phyloP scores from a whole-genome alignment of 2,888 invertebrate species.

The Pammene fasciana region DNA sequence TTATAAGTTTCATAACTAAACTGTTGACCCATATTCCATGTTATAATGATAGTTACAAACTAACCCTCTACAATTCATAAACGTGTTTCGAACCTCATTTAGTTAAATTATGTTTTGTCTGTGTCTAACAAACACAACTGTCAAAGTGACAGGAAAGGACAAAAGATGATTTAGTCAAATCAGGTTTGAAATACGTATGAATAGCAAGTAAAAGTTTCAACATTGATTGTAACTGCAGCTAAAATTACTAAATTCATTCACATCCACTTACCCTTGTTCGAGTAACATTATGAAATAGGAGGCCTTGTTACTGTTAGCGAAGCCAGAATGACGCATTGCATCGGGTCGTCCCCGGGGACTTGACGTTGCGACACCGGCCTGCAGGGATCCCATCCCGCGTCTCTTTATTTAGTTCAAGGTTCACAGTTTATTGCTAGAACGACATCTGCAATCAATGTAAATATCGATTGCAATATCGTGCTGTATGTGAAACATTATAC shows the following conservation, averaged over 20 bases:
- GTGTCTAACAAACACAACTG: no score
- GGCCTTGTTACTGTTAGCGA: constrained; percentile 14
- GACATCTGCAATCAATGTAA: no score
- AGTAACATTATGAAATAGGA: constrained; percentile 28
- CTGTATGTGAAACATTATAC: constrained; percentile 14
- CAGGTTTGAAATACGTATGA: no score
- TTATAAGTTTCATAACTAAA: no score
- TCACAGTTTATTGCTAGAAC: not conserved
- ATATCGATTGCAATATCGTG: constrained; percentile 11
- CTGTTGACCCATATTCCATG: no score
- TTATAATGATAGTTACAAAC: no score
- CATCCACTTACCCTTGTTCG: constrained; percentile 14
- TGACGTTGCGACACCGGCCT: constrained; percentile 6
- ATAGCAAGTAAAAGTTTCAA: not conserved
- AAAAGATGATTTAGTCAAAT: no score
- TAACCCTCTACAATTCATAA: no score
- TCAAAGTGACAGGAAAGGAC: no score
- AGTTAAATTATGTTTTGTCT: no score
- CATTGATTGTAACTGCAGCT: not conserved
- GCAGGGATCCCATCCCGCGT: constrained; percentile 1
- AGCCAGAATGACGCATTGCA: constrained; percentile 25
- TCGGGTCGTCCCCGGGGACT: constrained; percentile 12
- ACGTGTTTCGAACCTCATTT: no score
- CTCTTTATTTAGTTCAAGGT: constrained; percentile 9
- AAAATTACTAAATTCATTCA: constrained; percentile 10